phyloP scores from a whole-genome alignment of 2,888 invertebrate species.

The Spatulosminthurus flaviceps region DNA sequence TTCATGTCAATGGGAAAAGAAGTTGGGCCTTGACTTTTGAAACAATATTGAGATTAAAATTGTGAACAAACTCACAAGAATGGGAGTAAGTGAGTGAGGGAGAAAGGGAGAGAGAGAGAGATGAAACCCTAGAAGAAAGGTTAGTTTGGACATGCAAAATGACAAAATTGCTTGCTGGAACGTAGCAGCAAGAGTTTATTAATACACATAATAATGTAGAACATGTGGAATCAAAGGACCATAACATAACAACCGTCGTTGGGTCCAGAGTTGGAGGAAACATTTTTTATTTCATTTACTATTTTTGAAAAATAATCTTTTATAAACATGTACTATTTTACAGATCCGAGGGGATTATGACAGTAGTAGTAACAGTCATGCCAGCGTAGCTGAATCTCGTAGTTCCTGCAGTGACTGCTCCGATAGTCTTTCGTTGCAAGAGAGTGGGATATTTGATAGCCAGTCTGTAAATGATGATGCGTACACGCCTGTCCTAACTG shows the following conservation, averaged over 20 bases:
- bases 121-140: background rate
- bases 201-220: no score
- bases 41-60: background rate
- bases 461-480: slow-evolving; percentile 59
- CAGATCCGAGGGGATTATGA: slow-evolving; percentile 57
- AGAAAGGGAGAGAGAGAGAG: background rate
- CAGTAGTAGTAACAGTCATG: slow-evolving; percentile 56
- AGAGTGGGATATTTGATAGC: slow-evolving; percentile 64
- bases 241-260: no score
- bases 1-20: slow-evolving; percentile 16
- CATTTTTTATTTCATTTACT: no score
- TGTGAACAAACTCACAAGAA: background rate
- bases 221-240: no score
- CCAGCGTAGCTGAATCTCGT: slow-evolving; percentile 60
- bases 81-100: no score
- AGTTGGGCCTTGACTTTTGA: background rate
- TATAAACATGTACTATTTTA: no score
- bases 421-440: slow-evolving; percentile 62
- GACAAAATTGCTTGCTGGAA: background rate
- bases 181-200: no score
- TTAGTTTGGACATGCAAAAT: background rate
- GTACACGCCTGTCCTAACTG: background rate
- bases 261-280: no score
- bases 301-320: no score
- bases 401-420: slow-evolving; percentile 64